These are phyloP conservation scores for Apteryx owenii DNA, from an alignment of 2,113 vertebrate genomes.

Conservation along the genomic window DNA sequence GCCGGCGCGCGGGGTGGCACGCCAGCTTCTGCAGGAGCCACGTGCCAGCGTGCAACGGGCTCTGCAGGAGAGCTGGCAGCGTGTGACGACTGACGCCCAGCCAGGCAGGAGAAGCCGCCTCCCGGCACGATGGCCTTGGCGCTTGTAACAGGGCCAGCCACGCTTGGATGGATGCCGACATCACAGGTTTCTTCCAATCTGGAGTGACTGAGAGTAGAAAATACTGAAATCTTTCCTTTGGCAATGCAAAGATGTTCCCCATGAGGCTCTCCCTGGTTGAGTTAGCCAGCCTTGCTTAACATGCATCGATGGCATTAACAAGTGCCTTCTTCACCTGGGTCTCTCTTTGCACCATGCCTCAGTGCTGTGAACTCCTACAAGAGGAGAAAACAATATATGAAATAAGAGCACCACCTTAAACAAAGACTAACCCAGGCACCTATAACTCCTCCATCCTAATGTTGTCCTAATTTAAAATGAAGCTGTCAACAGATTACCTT, in stretches of 20 bases:
- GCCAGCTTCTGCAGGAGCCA: fast-evolving
- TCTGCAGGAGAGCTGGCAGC: fast-evolving
- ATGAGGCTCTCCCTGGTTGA: not conserved
- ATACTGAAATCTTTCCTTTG: not conserved
- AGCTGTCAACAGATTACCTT: not conserved
- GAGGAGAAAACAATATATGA: not conserved
- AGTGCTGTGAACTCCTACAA: not conserved
- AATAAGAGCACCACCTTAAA: not conserved
- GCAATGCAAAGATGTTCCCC: not conserved
- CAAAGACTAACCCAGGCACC: not conserved
- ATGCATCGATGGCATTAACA: not conserved
- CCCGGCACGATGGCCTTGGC: fast-evolving
- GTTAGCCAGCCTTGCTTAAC: not conserved
- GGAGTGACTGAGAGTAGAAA: not conserved
- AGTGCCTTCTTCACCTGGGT: not conserved
- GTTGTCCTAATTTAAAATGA: not conserved
- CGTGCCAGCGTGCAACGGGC: fast-evolving
- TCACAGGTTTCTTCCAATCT: not conserved
- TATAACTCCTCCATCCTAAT: not conserved
- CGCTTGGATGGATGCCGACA: fast-evolving
- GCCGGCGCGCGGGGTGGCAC: not conserved
- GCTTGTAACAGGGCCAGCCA: fast-evolving
- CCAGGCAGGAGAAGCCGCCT: not conserved
- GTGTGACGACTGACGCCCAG: fast-evolving
- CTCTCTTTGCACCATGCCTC: fast-evolving